Evolutionary conservation across 2,113 vertebrate species (phyloP).

Genomic region (Pseudonaja textilis): DNA sequence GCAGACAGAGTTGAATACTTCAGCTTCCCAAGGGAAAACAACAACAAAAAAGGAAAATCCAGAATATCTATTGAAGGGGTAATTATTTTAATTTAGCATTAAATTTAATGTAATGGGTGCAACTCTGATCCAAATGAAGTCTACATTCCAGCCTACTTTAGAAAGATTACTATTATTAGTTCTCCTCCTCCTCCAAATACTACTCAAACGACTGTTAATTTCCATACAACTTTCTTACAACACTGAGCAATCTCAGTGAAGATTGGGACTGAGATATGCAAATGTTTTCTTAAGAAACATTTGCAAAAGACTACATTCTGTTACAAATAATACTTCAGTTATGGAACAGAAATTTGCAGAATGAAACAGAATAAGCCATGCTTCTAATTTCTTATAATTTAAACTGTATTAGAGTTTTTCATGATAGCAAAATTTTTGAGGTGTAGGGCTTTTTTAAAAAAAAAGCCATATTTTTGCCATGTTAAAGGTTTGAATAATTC

Average conservation of each 20-base stretch:
- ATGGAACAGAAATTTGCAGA: background rate
- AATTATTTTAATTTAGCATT: conserved; percentile 49
- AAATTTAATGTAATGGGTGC: conserved; percentile 16
- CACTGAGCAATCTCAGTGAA: background rate
- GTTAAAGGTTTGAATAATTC: background rate
- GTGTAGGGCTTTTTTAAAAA: background rate
- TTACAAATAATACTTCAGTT: background rate
- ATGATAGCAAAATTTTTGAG: background rate
- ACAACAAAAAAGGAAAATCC: conserved; percentile 3
- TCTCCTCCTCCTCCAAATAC: background rate
- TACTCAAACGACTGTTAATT: background rate
- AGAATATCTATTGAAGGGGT: background rate
- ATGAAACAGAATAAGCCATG: background rate
- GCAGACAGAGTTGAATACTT: conserved; percentile 30
- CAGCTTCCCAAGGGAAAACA: conserved; percentile 13
- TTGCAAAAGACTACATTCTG: background rate
- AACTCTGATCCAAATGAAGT: conserved; percentile 9
- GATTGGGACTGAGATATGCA: background rate
- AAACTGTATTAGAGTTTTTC: background rate
- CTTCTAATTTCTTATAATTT: background rate
- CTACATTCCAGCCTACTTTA: background rate
- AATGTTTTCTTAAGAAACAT: background rate
- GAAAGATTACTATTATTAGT: background rate
- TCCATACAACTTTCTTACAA: background rate
- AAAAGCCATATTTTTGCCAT: background rate